Evolutionary conservation across 2,797 vertebrate species (phyloP).

Genomic region (Lophotriccus pileatus): DNA sequence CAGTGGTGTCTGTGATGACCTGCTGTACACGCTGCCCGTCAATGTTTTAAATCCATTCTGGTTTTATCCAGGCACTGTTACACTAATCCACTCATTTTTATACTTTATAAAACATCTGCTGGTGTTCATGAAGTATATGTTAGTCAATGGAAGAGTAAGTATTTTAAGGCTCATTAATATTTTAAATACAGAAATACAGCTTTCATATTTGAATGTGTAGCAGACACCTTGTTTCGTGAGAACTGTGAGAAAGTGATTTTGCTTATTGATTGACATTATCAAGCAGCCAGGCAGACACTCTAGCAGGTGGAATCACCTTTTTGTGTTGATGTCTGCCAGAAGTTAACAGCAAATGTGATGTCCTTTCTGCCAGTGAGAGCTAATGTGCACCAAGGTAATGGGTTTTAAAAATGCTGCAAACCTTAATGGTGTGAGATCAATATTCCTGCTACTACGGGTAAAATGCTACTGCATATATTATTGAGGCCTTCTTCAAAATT

Average conservation of each 20-base stretch:
- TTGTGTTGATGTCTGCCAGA: conserved; percentile 73
- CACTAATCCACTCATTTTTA: neutral
- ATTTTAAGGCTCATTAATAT: conserved; percentile 10
- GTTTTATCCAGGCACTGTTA: neutral
- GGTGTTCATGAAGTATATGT: neutral
- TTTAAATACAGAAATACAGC: neutral
- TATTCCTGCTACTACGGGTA: conserved; percentile 75
- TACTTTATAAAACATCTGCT: neutral
- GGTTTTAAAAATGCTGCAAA: conserved; percentile 73
- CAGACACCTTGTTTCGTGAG: conserved; percentile 66
- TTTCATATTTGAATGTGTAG: conserved; percentile 40
- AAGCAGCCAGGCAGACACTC: conserved; percentile 70
- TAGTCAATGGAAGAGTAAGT: neutral
- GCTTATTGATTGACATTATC: conserved; percentile 79
- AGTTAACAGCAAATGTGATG: conserved; percentile 73
- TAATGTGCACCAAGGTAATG: conserved; percentile 71
- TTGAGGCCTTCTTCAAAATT: conserved; percentile 72
- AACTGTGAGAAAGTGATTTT: conserved; percentile 70
- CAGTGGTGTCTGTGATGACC: conserved; percentile 18
- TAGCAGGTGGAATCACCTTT: conserved; percentile 75
- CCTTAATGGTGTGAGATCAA: conserved; percentile 80
- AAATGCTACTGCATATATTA: conserved; percentile 75
- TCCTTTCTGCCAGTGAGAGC: conserved; percentile 65
- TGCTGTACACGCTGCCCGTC: neutral
- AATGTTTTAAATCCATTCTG: conserved; percentile 4